Evolutionary conservation across 1,140 invertebrate species (phyloP).

Genomic region (Drosophila virilis): DNA sequence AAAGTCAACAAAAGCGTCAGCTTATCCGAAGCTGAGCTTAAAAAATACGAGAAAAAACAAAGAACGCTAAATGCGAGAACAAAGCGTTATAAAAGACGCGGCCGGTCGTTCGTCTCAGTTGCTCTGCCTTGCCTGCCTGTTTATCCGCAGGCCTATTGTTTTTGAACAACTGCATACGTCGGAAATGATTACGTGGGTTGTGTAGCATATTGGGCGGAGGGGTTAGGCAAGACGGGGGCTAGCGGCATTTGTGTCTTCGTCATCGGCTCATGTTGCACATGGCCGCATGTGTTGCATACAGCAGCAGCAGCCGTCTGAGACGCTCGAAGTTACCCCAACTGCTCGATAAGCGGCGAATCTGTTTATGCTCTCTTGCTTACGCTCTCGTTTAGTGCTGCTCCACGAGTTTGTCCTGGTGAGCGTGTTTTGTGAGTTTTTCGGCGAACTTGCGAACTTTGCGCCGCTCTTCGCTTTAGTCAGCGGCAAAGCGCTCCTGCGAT

Average conservation of each 20-base stretch:
- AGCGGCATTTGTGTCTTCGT: conserved; percentile 35
- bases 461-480: conserved; percentile 33
- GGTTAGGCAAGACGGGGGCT: conserved; percentile 1
- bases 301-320: conserved; percentile 42
- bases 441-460: conserved; percentile 22
- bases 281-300: conserved; percentile 77
- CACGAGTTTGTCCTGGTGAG: conserved; percentile 47
- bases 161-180: conserved; percentile 65
- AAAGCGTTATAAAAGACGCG: conserved; percentile 48
- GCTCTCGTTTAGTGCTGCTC: conserved; percentile 8
- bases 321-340: conserved; percentile 12
- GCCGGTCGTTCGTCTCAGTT: conserved; percentile 19
- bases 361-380: conserved; percentile 20
- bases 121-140: background rate
- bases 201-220: background rate
- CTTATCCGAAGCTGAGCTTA: conserved; percentile 60
- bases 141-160: conserved; percentile 67
- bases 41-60: conserved; percentile 72
- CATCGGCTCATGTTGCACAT: conserved; percentile 72
- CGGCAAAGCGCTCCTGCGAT: conserved; percentile 52
- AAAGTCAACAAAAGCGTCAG: conserved; percentile 55
- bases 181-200: conserved; percentile 68
- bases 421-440: conserved; percentile 6
- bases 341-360: conserved; percentile 31
- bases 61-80: conserved; percentile 63